phyloP scores from a whole-genome alignment of 2,113 vertebrate genomes.

The Rhipidura dahli region DNA sequence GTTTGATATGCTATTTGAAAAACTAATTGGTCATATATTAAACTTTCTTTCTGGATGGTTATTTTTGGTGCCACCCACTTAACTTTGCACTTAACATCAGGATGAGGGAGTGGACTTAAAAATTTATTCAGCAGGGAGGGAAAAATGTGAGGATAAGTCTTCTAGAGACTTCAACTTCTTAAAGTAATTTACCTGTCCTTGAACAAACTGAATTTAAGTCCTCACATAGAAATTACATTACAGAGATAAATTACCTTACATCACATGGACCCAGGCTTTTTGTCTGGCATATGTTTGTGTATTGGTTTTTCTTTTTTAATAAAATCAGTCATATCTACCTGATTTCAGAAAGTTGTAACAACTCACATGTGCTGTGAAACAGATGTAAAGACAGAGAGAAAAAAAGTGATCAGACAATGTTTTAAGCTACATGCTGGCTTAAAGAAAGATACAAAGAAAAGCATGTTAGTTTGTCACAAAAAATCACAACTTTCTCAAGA shows the following conservation, averaged over 20 bases:
- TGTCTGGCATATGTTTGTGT: not conserved
- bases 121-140: not conserved
- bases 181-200: slow-evolving; percentile 48
- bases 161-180: not conserved
- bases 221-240: slow-evolving; percentile 33
- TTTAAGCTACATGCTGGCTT: not conserved
- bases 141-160: slow-evolving; percentile 33
- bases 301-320: slow-evolving; percentile 34
- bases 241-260: slow-evolving; percentile 51
- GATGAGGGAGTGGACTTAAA: not conserved
- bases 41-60: not conserved
- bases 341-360: slow-evolving; percentile 22
- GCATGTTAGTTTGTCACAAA: not conserved
- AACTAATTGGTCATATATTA: not conserved
- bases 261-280: not conserved
- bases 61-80: not conserved
- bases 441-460: slow-evolving; percentile 5
- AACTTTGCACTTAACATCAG: not conserved
- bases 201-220: slow-evolving; percentile 25
- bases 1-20: not conserved
- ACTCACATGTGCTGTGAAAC: not conserved
- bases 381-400: not conserved
- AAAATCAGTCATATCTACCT: slow-evolving; percentile 42
- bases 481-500: not conserved
- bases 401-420: not conserved